Conservation (phyloP, 2,797 vertebrate species). For the Coreius guichenoti region DNA sequence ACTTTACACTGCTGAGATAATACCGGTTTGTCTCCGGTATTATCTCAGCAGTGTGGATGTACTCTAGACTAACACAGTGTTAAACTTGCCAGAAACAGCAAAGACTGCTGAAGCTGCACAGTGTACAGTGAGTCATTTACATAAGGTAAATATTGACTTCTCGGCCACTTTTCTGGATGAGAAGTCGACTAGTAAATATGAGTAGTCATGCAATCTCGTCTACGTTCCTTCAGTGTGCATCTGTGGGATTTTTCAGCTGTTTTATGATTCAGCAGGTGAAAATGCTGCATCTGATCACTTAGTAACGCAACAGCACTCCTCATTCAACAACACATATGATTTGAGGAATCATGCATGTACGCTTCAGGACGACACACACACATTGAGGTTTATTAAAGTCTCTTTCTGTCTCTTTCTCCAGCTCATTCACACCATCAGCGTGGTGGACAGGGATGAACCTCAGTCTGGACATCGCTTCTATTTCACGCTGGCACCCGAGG, state of each 20-base stretch:
- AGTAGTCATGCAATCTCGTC: not conserved
- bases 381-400: not conserved
- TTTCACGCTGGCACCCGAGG: conserved; percentile 90
- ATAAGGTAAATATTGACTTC: conserved; percentile 24
- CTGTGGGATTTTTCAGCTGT: not conserved
- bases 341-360: not conserved
- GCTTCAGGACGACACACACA: not conserved
- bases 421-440: conserved; percentile 98
- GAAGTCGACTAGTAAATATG: not conserved
- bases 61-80: not conserved
- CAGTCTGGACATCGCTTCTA: conserved; percentile 92
- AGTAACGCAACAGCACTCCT: not conserved
- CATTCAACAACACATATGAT: not conserved
- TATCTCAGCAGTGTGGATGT: not conserved
- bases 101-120: not conserved
- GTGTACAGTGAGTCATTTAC: conserved; percentile 1
- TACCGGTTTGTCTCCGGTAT: not conserved
- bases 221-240: not conserved
- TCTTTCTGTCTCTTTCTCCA: conserved; percentile 63
- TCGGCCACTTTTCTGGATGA: conserved; percentile 15
- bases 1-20: no score
- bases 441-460: conserved; percentile 94
- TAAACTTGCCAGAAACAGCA: not conserved
- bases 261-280: not conserved
- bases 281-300: not conserved